Base-by-base conservation (phyloP, 2,888 invertebrate genomes). In the Steromphala cineraria region DNA sequence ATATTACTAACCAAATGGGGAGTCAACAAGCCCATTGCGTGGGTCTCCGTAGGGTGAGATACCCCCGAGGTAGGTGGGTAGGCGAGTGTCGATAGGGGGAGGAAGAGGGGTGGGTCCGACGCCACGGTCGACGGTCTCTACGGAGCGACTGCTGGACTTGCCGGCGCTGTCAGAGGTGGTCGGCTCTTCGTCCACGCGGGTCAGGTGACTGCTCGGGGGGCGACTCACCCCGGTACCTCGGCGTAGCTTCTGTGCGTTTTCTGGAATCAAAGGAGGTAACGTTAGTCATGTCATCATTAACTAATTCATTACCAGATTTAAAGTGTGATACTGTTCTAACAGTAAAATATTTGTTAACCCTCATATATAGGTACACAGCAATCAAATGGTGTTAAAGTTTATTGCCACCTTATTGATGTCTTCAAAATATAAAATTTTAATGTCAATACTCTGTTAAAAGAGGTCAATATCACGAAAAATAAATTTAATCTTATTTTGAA, bases 81-180 rank as follows among this genome's bases (percentile, higher is more conserved):
- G 79, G 71, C 89, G 79, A 81, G 74, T 85, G 76, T 85, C 87
- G 67, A 85, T 46, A 86, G 87, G 82, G 24, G 88, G 89, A 15
- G 92, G 92, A 21, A 88, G 86, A 13, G 92, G 92, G 28, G 92
- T 92, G 19, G 92, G 92, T n/a, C 92, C 92, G 36, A 91, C 91
- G 67, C 92, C 92, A 56, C 92, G 86, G 83, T 92, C 92, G 19
- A 91, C 90, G 15, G 92, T 92, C 85, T 92, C 92, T 80, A 92
- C 89, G 53, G 86, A 87, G 56, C 86, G 87, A 1, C 87, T 84
- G 62, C 84, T 84, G 76, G 83, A 85, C 52, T 71, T 56, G 55
- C 75, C 55, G 28, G 40, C 67, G 78, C 85, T 84, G 21, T 86
- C 82, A 0, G 87, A 84, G 24, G 84, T 85, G 76, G 86, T 85